phyloP scores from a whole-genome alignment of 1,140 invertebrate genomes.

The Tenebrio molitor region DNA sequence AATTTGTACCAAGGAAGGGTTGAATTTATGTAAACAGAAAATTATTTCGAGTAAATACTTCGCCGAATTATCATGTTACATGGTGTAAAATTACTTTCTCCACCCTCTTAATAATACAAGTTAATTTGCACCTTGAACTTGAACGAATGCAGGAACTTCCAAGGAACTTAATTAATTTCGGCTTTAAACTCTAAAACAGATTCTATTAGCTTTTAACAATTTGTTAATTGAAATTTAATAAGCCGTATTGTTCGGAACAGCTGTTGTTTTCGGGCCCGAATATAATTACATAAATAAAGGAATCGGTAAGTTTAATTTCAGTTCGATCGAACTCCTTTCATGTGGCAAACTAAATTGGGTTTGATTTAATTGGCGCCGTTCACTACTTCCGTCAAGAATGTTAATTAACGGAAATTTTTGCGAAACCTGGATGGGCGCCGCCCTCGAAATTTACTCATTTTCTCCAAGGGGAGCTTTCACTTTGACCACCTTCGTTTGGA shows the following conservation, averaged over 20 bases:
- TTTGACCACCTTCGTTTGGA: constrained; percentile 8
- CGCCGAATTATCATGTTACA: constrained; percentile 25
- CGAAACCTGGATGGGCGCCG: neutral
- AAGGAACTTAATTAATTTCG: constrained; percentile 29
- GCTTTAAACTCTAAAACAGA: constrained; percentile 36
- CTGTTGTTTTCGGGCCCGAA: neutral
- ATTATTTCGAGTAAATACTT: constrained; percentile 26
- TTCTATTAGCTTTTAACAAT: constrained; percentile 20
- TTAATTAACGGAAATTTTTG: constrained; percentile 13
- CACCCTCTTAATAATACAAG: constrained; percentile 21
- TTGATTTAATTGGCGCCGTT: neutral
- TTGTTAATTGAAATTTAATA: constrained; percentile 40
- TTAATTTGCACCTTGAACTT: constrained; percentile 37
- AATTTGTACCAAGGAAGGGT: neutral
- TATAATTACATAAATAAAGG: constrained; percentile 11
- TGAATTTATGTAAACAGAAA: constrained; percentile 22
- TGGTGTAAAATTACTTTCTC: constrained; percentile 7
- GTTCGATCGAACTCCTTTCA: neutral
- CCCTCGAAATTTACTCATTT: too few species aligned
- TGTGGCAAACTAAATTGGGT: neutral
- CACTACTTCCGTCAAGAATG: neutral
- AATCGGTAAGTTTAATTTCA: constrained; percentile 1
- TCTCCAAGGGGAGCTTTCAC: neutral
- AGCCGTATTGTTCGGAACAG: neutral
- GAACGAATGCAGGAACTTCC: constrained; percentile 29